Evolutionary conservation across 1,140 invertebrate species (phyloP).

Genomic region (Tetramorium alpestre): DNA sequence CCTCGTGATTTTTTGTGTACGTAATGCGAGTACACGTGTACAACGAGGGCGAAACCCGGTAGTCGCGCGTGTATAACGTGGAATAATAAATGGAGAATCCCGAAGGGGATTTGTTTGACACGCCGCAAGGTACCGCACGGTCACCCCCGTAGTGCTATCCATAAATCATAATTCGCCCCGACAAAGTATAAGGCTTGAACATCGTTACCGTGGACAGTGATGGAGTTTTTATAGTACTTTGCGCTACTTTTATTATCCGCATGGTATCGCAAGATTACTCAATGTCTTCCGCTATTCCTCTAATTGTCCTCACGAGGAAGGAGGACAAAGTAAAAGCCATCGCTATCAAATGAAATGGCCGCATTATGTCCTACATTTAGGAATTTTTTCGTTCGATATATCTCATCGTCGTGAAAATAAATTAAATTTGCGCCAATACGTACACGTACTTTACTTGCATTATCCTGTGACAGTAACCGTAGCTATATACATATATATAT

Average conservation of each 20-base stretch:
- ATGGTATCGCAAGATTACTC: slow-evolving; percentile 34
- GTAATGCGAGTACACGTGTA: slow-evolving; percentile 34
- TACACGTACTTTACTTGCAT: neutral
- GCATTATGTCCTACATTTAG: neutral
- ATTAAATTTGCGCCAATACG: neutral
- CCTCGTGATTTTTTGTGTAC: slow-evolving; percentile 26
- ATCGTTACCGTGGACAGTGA: slow-evolving; percentile 58
- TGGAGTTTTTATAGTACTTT: slow-evolving; percentile 59
- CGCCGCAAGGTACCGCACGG: slow-evolving; percentile 37
- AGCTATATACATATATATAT: neutral
- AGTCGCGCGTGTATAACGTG: slow-evolving; percentile 30
- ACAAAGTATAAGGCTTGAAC: slow-evolving; percentile 59
- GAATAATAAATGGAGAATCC: slow-evolving; percentile 65
- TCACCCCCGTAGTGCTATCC: slow-evolving; percentile 45
- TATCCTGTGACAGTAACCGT: no score
- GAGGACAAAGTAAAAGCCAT: neutral
- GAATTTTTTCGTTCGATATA: neutral
- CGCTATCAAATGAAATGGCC: neutral
- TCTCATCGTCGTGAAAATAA: neutral
- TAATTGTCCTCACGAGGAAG: slow-evolving; percentile 35
- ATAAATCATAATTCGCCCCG: slow-evolving; percentile 65
- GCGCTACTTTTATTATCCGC: slow-evolving; percentile 46
- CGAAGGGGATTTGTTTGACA: slow-evolving; percentile 61
- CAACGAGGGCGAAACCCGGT: neutral
- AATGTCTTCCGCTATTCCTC: slow-evolving; percentile 19